Base-by-base conservation (phyloP, 2,113 vertebrate genomes). In the Puffinus mauretanicus region DNA sequence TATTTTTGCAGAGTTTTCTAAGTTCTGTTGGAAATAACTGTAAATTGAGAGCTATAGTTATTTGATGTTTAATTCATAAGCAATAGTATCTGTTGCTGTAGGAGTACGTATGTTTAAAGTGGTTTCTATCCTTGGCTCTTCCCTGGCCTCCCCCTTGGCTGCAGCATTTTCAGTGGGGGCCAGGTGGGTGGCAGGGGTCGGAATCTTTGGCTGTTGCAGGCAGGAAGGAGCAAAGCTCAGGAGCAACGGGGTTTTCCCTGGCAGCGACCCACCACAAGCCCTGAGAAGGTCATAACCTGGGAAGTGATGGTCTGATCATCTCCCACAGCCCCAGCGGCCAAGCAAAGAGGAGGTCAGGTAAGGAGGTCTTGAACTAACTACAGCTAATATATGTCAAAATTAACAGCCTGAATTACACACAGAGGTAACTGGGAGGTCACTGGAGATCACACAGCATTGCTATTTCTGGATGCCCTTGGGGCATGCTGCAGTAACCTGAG, bases 401-500 rank as follows among this genome's bases (percentile, higher is more conserved):
- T 95, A 95, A 72, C 89, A 79, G 70, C 65, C 57, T 47, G 84
- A 57, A 75, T 89, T 84, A 79, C 47, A 78, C 65, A 51, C 42
- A 24, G 65, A 96, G 81, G 36, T 93, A 90, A 85, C 62, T 13
- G 34, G 17, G 61, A 86, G 84, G 84, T 93, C 89, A 82, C 52
- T 62, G 89, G 52, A 72, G 78, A 91, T 91, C 73, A 85, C 44
- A 40, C 47, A 82, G 66, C 38, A 17, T 7, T 80, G 84, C 93
- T 95, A 57, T 96, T 96, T 78, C 90, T 82, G 73, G 71, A 60
- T 87, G 90, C 82, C 95, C 91, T 34, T 57, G 82, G 58, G 87
- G 67, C 5, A 5, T 38, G 30, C 62, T 82, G 81, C 82, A 65
- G 75, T 72, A 93, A 91, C 36, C 84, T 44, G 61, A 61, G 91